These are phyloP conservation scores for Andrena dorsata DNA, from an alignment of 2,888 invertebrate genomes.

Conservation along the genomic window DNA sequence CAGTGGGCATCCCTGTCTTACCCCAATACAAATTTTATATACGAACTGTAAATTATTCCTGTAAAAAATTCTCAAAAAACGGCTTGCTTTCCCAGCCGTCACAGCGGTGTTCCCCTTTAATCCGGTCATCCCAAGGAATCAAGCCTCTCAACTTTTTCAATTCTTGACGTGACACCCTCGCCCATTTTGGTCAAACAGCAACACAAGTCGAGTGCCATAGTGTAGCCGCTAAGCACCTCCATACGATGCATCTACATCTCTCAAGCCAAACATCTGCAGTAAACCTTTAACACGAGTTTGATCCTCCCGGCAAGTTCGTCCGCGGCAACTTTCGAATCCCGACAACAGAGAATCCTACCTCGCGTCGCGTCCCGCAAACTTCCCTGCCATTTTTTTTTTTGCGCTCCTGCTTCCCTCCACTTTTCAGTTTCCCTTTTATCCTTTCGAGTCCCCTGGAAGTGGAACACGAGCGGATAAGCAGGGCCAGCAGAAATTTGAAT, in stretches of 20 bases:
- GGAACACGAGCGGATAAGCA: not conserved
- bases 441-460: not conserved
- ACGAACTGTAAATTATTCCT: no score
- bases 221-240: not conserved
- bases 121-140: no score
- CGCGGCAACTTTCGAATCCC: slow-evolving; percentile 29
- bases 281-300: slow-evolving; percentile 54
- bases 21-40: no score
- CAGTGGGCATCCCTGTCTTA: no score
- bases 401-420: not conserved
- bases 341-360: slow-evolving; percentile 1
- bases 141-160: no score
- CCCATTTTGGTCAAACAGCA: not conserved
- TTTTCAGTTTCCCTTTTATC: not conserved
- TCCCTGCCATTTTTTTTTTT: not conserved
- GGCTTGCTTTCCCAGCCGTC: no score
- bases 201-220: no score
- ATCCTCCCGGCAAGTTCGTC: slow-evolving; percentile 32
- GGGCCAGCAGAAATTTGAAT: not conserved
- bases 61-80: no score
- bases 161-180: no score
- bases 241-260: not conserved
- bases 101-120: no score
- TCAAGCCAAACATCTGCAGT: slow-evolving; percentile 12
- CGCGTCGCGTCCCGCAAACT: slow-evolving; percentile 7